Evolutionary conservation across 2,888 invertebrate genomes (phyloP).

Genomic region (Odontomyia ornata): DNA sequence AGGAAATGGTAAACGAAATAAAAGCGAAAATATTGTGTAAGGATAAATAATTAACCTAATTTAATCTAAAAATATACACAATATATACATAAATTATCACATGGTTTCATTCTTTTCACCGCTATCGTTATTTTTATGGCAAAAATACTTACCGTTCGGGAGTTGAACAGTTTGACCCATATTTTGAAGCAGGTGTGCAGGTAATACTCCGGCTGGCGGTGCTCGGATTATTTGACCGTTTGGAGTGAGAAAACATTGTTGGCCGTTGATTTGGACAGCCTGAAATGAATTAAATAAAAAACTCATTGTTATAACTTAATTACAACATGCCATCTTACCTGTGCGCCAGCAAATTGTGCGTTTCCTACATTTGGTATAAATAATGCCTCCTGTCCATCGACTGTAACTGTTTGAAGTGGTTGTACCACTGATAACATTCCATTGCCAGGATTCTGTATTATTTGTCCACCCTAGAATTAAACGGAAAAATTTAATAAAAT

Average conservation of each 20-base stretch:
- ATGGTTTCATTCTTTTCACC: background rate
- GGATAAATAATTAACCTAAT: background rate
- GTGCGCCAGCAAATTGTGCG: slow-evolving; percentile 62
- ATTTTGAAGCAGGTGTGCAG: slow-evolving; percentile 77
- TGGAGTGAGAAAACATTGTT: slow-evolving; percentile 67
- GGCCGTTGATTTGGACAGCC: slow-evolving; percentile 66
- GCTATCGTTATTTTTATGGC: background rate
- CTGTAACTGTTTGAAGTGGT: slow-evolving; percentile 89
- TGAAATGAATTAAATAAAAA: slow-evolving; percentile 42
- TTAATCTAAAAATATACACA: background rate
- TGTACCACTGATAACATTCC: slow-evolving; percentile 69
- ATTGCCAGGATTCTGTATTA: slow-evolving; percentile 55
- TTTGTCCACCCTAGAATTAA: slow-evolving; percentile 53
- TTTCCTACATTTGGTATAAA: slow-evolving; percentile 85
- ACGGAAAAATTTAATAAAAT: too few species aligned
- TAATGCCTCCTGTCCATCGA: slow-evolving; percentile 92
- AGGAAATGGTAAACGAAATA: background rate
- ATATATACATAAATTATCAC: background rate
- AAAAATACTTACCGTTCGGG: slow-evolving; percentile 65
- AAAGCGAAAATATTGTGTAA: background rate
- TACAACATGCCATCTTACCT: slow-evolving; percentile 58
- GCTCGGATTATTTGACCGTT: slow-evolving; percentile 80
- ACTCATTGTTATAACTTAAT: background rate
- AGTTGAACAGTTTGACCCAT: slow-evolving; percentile 76
- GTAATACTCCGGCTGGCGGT: slow-evolving; percentile 67